Percentiles rank a stretch among this genome's conserved stretches.
Evolutionary conservation across 2,113 vertebrate genomes (phyloP).

Genomic region (Hassar affinis): DNA sequence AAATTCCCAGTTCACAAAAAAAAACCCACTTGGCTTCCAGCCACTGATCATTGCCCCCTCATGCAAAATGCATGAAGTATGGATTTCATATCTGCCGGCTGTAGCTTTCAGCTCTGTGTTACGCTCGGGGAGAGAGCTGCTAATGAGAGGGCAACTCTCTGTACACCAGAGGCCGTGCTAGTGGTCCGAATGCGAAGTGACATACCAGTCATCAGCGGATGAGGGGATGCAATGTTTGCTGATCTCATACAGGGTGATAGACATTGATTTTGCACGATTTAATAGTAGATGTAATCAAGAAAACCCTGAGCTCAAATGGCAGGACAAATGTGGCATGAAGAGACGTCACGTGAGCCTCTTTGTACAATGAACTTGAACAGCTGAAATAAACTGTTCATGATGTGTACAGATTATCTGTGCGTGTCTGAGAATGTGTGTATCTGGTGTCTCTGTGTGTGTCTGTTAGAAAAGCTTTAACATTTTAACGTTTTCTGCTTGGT

Average conservation of each 20-base stretch:
- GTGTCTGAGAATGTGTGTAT: not conserved
- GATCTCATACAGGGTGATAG: conserved; percentile 64
- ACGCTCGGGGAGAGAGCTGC: conserved; percentile 25
- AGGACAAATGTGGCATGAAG: conserved; percentile 62
- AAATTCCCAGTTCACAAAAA: conserved; percentile 12
- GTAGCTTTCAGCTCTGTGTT: conserved; percentile 37
- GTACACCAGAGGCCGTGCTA: conserved; percentile 52
- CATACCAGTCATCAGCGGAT: conserved; percentile 63
- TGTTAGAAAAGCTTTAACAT: conserved; percentile 7
- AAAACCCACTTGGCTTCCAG: conserved; percentile 11
- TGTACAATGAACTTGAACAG: not conserved
- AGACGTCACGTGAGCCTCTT: conserved; percentile 50
- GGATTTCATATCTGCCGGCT: conserved; percentile 53
- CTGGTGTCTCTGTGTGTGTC: not conserved
- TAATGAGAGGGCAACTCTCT: conserved; percentile 68
- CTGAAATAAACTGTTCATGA: not conserved
- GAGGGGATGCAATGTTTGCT: conserved; percentile 59
- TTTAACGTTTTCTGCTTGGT: conserved; percentile 51
- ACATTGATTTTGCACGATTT: conserved; percentile 69
- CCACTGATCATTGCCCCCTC: conserved; percentile 48
- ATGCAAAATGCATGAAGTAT: conserved; percentile 56
- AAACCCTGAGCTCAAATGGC: conserved; percentile 71
- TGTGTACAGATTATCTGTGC: not conserved
- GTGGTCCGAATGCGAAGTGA: conserved; percentile 67
- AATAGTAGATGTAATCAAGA: conserved; percentile 58